A percentile compares a stretch with the other conserved stretches of the same genome.
Evolutionary conservation across 2,888 invertebrate species (phyloP).

Genomic region (Callyntrura guangdongensis): DNA sequence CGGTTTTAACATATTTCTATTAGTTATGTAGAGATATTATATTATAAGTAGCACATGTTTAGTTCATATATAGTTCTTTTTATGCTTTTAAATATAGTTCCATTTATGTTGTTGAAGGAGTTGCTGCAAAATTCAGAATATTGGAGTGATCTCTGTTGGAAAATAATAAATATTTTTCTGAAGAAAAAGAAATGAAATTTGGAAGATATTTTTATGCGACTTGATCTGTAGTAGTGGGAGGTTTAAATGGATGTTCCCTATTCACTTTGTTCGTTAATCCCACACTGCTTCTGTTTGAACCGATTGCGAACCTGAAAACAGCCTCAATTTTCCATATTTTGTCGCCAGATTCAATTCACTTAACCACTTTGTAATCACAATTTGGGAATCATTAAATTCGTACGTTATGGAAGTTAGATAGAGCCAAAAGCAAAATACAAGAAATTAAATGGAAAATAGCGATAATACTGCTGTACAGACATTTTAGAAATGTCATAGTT

Average conservation of each 20-base stretch:
- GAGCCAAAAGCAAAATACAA: not conserved
- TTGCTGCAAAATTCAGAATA: slow-evolving; percentile 19
- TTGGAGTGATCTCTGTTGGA: slow-evolving; percentile 12
- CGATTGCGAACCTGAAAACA: not conserved
- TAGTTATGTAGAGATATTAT: slow-evolving; percentile 3
- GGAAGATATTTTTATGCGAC: slow-evolving; percentile 2
- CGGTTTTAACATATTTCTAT: no score
- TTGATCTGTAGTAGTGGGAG: not conserved
- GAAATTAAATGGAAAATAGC: not conserved
- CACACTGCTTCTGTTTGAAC: not conserved
- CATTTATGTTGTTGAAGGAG: not conserved
- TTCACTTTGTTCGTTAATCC: not conserved
- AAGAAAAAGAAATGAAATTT: not conserved
- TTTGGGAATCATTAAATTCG: no score
- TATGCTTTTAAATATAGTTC: slow-evolving; percentile 22
- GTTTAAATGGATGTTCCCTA: slow-evolving; percentile 1
- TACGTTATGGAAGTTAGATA: not conserved
- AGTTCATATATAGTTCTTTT: slow-evolving; percentile 29
- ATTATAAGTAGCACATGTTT: slow-evolving; percentile 38
- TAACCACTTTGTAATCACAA: no score
- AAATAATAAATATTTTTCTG: not conserved
- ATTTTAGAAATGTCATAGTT: not conserved
- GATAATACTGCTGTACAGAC: not conserved
- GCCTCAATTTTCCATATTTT: slow-evolving; percentile 1
- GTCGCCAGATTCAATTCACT: not conserved